Evolutionary conservation across 2,113 vertebrate species (phyloP).

Genomic region (Marmota monax): DNA sequence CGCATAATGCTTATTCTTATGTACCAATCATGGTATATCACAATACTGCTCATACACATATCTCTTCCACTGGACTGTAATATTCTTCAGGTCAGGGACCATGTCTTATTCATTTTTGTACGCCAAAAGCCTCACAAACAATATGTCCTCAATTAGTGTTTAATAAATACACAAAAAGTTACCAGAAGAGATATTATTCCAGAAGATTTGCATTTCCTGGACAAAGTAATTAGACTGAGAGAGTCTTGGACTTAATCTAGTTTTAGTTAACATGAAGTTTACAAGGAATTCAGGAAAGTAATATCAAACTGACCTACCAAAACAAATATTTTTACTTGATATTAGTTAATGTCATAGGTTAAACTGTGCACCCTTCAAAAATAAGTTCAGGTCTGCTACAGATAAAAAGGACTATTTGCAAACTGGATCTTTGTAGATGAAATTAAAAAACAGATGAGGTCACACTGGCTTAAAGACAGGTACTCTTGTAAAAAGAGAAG

Average conservation of each 20-base stretch:
- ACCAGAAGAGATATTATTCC: neutral
- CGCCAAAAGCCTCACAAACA: neutral
- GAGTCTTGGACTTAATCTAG: neutral
- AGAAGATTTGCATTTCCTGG: neutral
- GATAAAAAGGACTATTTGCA: neutral
- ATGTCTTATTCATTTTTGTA: neutral
- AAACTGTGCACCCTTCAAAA: neutral
- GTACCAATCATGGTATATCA: neutral
- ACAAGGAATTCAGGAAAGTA: neutral
- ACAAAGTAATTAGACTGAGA: neutral
- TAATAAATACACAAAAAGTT: conserved; percentile 30
- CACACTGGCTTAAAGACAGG: neutral
- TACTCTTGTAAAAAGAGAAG: neutral
- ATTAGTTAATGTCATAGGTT: neutral
- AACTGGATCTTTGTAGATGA: neutral
- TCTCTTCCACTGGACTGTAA: neutral
- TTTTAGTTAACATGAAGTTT: neutral
- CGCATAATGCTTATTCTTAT: neutral
- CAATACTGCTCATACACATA: neutral
- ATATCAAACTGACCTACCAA: neutral
- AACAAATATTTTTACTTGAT: conserved; percentile 24
- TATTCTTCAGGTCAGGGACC: neutral
- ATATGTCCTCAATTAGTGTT: neutral
- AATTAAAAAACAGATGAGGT: neutral
- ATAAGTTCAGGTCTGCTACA: neutral